Percentiles rank a stretch among this genome's conserved stretches.
Evolutionary conservation across 2,888 invertebrate genomes (phyloP).

Genomic region (Torymus texanus): DNA sequence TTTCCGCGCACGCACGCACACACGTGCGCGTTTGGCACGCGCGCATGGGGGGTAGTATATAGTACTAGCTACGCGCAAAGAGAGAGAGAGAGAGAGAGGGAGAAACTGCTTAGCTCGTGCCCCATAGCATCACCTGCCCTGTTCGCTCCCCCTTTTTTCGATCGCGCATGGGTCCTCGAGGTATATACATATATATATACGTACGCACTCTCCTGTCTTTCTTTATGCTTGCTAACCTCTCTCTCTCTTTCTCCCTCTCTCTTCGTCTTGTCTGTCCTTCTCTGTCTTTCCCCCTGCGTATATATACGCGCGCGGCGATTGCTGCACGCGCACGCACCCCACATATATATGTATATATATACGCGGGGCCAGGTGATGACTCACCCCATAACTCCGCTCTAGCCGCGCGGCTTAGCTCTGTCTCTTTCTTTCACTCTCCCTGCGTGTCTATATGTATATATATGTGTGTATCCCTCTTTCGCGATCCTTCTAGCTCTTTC

Average conservation of each 20-base stretch:
- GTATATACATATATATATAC: too few species aligned
- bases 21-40: conserved; percentile 38
- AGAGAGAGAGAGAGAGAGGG: conserved; percentile 43
- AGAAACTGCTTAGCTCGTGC: conserved; percentile 59
- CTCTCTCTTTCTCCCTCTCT: conserved; percentile 7
- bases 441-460: too few species aligned
- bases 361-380: conserved; percentile 71
- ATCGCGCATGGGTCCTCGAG: conserved; percentile 27
- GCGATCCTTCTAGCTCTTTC: conserved; percentile 26
- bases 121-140: conserved; percentile 67
- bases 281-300: conserved; percentile 43
- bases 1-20: conserved; percentile 54
- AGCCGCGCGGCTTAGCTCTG: neutral
- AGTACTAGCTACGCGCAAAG: neutral
- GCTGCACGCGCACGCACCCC: conserved; percentile 13
- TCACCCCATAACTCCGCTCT: conserved; percentile 65
- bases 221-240: neutral
- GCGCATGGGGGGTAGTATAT: conserved; percentile 33
- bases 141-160: conserved; percentile 56
- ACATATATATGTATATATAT: conserved; percentile 41
- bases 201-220: conserved; percentile 44
- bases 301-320: conserved; percentile 26
- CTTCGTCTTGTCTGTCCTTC: neutral
- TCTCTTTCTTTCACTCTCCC: conserved; percentile 43
- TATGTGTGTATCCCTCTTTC: conserved; percentile 3